Conservation (phyloP, 2,113 vertebrate genomes). For the Hippocampus barbouri region DNA sequence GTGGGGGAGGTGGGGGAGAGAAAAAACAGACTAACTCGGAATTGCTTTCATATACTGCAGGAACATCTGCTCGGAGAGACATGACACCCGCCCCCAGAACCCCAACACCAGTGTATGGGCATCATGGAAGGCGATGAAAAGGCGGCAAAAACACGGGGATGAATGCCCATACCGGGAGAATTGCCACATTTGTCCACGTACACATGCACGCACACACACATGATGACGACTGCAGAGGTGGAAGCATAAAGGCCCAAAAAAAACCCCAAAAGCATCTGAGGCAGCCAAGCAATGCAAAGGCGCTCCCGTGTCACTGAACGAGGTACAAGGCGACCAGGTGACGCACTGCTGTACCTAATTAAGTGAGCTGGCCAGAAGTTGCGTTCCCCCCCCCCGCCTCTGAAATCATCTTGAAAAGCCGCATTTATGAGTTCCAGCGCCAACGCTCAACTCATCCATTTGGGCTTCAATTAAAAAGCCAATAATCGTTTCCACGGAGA, state of each 20-base stretch:
- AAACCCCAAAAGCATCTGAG: constrained; percentile 53
- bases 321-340: not conserved
- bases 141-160: constrained; percentile 18
- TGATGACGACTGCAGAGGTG: constrained; percentile 35
- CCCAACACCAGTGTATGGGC: constrained; percentile 17
- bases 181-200: constrained; percentile 29
- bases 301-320: not conserved
- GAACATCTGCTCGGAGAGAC: constrained; percentile 48
- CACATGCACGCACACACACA: constrained; percentile 9
- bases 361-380: constrained; percentile 34
- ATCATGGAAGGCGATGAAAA: constrained; percentile 36
- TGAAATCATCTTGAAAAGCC: constrained; percentile 12
- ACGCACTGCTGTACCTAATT: not conserved
- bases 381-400: constrained; percentile 18
- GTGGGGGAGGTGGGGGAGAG: too few relatives aligned
- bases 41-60: constrained; percentile 39
- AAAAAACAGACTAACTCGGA: constrained; percentile 17
- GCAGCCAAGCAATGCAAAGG: constrained; percentile 29
- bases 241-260: constrained; percentile 46
- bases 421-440: constrained; percentile 10
- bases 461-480: constrained; percentile 28
- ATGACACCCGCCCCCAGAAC: constrained; percentile 12
- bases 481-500: constrained; percentile 9
- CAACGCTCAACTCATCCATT: constrained; percentile 23
- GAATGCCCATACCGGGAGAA: constrained; percentile 25